Evolutionary conservation across 2,888 invertebrate species (phyloP).

Genomic region (Drosophila infuscata): DNA sequence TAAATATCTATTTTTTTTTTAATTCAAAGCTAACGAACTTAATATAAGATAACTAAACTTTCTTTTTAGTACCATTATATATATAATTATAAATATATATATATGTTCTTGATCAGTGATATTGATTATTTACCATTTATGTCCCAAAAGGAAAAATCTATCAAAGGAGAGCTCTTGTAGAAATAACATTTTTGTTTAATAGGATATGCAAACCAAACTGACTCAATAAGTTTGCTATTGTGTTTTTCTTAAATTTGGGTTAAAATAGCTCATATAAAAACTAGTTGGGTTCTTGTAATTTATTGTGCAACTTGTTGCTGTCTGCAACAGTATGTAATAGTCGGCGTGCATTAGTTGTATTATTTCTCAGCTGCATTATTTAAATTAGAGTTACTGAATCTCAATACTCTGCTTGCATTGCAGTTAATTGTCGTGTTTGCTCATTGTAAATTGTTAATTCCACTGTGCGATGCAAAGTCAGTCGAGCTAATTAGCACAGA

Average conservation of each 20-base stretch:
- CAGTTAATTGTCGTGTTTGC: neutral
- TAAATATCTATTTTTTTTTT: neutral
- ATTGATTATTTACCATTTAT: no score
- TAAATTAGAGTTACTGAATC: neutral
- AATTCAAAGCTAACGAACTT: neutral
- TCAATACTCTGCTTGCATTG: neutral
- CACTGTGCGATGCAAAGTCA: slow-evolving; percentile 49
- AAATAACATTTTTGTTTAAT: neutral
- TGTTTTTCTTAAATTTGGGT: neutral
- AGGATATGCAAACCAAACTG: neutral
- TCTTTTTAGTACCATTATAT: neutral
- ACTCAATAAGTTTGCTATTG: neutral
- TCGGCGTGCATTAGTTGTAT: no score
- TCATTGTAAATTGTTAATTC: neutral
- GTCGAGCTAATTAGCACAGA: slow-evolving; percentile 44
- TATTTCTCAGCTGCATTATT: neutral
- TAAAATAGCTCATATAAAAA: neutral
- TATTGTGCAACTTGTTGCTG: neutral
- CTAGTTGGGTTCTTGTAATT: fast-evolving
- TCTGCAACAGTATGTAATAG: neutral
- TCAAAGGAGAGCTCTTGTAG: no score
- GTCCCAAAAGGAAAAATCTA: no score
- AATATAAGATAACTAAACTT: neutral
- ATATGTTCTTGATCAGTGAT: no score
- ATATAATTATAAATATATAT: no score